Evolutionary conservation across 2,797 vertebrate species (phyloP), one percentile per base, ranked within the genome.

Genomic region (Aldrovandia affinis): DNA sequence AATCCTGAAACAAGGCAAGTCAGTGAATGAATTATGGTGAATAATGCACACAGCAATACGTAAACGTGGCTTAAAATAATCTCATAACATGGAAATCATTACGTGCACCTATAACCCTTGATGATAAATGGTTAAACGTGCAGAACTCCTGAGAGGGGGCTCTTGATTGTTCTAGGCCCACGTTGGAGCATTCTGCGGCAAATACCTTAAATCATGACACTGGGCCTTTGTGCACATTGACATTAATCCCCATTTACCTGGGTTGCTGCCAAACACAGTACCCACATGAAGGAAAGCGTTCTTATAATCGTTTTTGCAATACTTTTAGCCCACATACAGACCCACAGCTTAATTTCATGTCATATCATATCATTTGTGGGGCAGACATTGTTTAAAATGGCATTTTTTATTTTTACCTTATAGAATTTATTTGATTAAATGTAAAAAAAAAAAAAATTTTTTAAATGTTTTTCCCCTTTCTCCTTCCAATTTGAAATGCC

Each of bases 11-110:
- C 12, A 25, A 63, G 33, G 22, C 55, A 9, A 57, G 30, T 22
- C 18, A 61, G 18, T 8, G 63, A 79, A 85, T 79, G 2, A 57
- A 65, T 65, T 61, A 65, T 54, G 25, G 12, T n/a, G 12, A 30
- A 15, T 52, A 54, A 63, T 50, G 14, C 22, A 20, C 10, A 59
- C 7, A 59, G 73, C 30, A 78, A 25, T 63, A 3, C 33, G n/a
- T n/a, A 55, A 80, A 39, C 42, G 50, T n/a, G 77, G 70, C 82
- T 77, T 42, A 59, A 57, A 57, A 83, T 28, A 77, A 78, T 33
- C n/a, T 9, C 73, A 10, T 20, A 47, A 47, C 39, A 14, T 47
- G 78, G 20, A 28, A 59, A 61, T 18, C 36, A 25, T 81, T 30
- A 25, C 14, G 55, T 9, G 8, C 33, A 77, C 39, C 73, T 77